Evolutionary conservation across 2,797 vertebrate species (phyloP), one percentile per base, ranked within the genome.

Genomic region (Enteromius viviparus): DNA sequence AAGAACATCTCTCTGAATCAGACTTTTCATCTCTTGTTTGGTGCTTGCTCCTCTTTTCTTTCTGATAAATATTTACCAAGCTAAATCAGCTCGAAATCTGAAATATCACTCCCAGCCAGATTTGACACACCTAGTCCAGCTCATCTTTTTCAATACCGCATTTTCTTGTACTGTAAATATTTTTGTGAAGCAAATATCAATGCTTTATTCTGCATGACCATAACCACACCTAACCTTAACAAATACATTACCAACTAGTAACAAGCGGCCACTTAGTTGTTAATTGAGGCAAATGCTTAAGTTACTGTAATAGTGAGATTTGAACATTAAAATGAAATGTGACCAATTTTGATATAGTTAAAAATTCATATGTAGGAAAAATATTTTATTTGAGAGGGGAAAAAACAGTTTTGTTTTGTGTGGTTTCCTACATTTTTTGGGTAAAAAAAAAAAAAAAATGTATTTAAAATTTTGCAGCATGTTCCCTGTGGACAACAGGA

Each of bases 1-100:
- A 82, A 82, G 62, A 76, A 68, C 23, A 55, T 76, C 81, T 82
- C 49, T 58, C 19, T 76, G 37, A 71, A 71, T 58, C 45, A 76
- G 83, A 68, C 45, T 75, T 47, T 70, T 68, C 1, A 0, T 12
- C 15, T 53, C 78, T 68, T 76, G 19, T 80, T 62, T 66, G 47
- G n/a, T 1, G 3, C 8, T 34, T 60, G 8, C n/a, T 29, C 23
- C 40, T 78, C 47, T 71, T 69, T 58, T 37, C n/a, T 12, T 40
- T 78, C n/a, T 64, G 17, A 70, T 60, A 76, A 49, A 69, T 17
- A 32, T 58, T 69, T 69, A 77, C 37, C 34, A 49, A 40, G 47
- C 15, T 64, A 64, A 81, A 66, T 82, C 2, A 81, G 7, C 42
- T 29, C 42, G 4, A 80, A 40, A 23, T 11, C 14, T 45, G 23